These are phyloP conservation scores for Oceanodroma tethys DNA, from an alignment of 2,113 vertebrate species.

Conservation along the genomic window DNA sequence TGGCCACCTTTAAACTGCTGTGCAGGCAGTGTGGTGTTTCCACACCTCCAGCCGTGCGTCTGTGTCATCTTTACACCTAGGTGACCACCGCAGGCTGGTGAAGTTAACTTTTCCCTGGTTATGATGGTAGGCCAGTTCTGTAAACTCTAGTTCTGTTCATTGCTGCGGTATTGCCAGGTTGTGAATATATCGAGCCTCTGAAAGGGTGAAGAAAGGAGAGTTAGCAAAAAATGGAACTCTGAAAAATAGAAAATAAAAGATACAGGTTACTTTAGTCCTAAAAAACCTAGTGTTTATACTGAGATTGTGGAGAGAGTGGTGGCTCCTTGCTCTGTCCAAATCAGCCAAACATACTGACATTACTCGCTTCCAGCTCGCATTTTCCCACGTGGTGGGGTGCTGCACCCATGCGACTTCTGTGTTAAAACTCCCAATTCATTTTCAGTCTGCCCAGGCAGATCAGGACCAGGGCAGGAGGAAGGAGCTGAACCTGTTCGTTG, in stretches of 20 bases:
- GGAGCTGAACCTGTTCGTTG: not conserved
- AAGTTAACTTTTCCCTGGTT: not conserved
- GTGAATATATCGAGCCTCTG: not conserved
- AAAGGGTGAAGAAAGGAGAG: not conserved
- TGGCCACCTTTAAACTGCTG: not conserved
- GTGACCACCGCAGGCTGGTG: not conserved
- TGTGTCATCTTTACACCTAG: not conserved
- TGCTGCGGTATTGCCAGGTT: not conserved
- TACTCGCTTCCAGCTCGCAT: fast-evolving
- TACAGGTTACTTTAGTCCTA: not conserved
- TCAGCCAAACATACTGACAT: not conserved
- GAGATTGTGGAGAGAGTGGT: not conserved
- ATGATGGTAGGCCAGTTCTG: not conserved
- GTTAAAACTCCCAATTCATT: not conserved
- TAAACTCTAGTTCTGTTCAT: not conserved
- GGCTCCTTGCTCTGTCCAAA: not conserved
- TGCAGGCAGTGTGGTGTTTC: not conserved
- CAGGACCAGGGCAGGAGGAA: not conserved
- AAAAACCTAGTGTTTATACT: not conserved
- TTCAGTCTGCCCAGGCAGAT: not conserved
- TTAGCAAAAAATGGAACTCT: not conserved
- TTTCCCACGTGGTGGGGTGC: not conserved
- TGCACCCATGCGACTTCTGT: fast-evolving
- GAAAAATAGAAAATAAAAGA: not conserved
- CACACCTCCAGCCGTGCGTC: fast-evolving